Base-by-base conservation (phyloP, 2,113 vertebrate species). In the Brienomyrus longianalis region DNA sequence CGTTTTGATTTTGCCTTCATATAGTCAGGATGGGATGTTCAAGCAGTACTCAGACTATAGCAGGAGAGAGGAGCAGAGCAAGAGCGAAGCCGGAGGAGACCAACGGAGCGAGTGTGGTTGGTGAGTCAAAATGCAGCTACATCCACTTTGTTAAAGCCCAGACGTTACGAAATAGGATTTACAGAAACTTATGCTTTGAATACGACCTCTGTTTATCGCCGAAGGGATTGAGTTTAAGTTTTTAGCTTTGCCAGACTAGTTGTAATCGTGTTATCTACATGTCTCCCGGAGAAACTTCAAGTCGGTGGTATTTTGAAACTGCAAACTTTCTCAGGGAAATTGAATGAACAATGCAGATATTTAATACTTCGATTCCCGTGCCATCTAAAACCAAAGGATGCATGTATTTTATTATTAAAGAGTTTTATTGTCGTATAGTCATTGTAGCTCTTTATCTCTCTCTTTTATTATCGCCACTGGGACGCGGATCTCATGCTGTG, bases 11-110 rank as follows among this genome's bases (percentile, higher is more conserved):
- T 54, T 80, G 21, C 59, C 35, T 48, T 83, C 89, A 39, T 11
- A 39, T 43, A 91, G 92, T 56, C 94, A 95, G 94, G 91, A 96
- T 93, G 93, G 93, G 93, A 80, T 93, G 93, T 90, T 59, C 89
- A 17, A 87, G 91, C 3, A 93, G 93, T 74, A 91, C 90, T 51
- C 90, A 92, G 52, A 93, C 93, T 13, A 80, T 89, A 56, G 90
- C 70, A 19, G 88, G 91, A 80, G 93, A 93, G 39, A 89, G 87
- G 80, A 88, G 77, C 54, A 74, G 74, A 83, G 19, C 54, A 17
- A 88, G 83, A 66, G 43, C 84, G 27, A 92, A 93, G 89, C 89
- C 77, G 21, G 90, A 91, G 31, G 91, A 91, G 51, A 84, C 35
- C 17, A 91, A 90, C 66, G 92, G 91, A 47, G 43, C 83, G 2